Evolutionary conservation across 2,113 vertebrate genomes (phyloP).

Genomic region (Neolamprologus brichardi): DNA sequence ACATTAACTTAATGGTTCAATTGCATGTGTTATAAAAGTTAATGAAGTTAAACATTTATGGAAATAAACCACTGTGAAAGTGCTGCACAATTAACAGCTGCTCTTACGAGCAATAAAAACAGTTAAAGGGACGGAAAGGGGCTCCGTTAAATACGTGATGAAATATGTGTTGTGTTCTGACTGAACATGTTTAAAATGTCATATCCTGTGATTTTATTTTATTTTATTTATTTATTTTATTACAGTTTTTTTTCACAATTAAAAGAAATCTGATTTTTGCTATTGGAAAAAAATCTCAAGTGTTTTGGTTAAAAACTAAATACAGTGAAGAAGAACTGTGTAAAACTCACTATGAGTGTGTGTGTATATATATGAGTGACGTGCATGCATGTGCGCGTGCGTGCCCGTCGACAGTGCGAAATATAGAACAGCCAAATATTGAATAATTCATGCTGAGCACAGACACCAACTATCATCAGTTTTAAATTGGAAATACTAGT

Average conservation of each 20-base stretch:
- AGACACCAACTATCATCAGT: neutral
- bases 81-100: neutral
- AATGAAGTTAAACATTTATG: neutral
- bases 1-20: neutral
- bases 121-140: neutral
- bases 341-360: neutral
- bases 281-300: neutral
- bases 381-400: rapidly evolving
- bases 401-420: neutral
- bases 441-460: no score
- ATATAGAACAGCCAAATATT: neutral
- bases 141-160: neutral
- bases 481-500: neutral
- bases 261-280: neutral
- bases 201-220: neutral
- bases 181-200: neutral
- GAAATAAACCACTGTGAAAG: neutral
- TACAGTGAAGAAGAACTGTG: neutral
- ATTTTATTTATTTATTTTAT: neutral
- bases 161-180: neutral
- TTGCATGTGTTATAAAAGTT: neutral
- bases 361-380: neutral
- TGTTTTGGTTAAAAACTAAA: neutral
- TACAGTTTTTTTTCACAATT: rapidly evolving
- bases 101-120: neutral